A percentile compares a stretch with the other conserved stretches of the same genome.
Conservation (phyloP, 2,113 vertebrate species). For the Solenodon paradoxus region DNA sequence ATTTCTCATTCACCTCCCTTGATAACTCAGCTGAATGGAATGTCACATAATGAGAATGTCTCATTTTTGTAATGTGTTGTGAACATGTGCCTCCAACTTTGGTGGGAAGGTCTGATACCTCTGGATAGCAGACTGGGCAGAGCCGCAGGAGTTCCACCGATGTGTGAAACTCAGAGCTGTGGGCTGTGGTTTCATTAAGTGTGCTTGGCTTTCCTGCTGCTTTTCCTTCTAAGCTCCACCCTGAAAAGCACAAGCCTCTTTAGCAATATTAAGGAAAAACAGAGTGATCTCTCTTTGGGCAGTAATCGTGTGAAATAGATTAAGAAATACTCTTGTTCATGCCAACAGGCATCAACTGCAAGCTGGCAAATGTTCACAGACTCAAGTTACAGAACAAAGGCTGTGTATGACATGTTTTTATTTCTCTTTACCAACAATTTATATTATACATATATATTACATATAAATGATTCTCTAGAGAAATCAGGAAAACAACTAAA, state of each 20-base stretch:
- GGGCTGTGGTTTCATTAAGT: conserved; percentile 58
- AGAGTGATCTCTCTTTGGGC: conserved; percentile 55
- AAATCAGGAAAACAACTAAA: neutral
- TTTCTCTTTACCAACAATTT: conserved; percentile 12
- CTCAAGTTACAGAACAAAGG: conserved; percentile 12
- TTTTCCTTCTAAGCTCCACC: conserved; percentile 41
- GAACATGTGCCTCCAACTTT: neutral
- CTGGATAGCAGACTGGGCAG: neutral
- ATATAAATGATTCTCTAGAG: too few relatives aligned
- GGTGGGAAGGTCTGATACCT: neutral
- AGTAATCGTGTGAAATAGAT: conserved; percentile 61
- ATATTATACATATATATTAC: too few relatives aligned
- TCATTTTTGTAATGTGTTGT: conserved; percentile 32
- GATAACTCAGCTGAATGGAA: neutral
- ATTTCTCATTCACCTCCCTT: neutral
- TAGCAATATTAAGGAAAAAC: conserved; percentile 62
- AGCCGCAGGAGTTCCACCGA: neutral
- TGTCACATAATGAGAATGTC: conserved; percentile 22
- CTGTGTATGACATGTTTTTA: neutral
- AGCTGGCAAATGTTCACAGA: neutral
- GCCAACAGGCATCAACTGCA: conserved; percentile 44
- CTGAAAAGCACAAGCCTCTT: conserved; percentile 46
- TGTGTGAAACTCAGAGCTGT: conserved; percentile 36
- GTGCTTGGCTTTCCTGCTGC: conserved; percentile 51
- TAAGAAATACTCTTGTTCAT: conserved; percentile 54